These are phyloP conservation scores for Carapus acus DNA, from an alignment of 2,797 vertebrate species.

Conservation along the genomic window DNA sequence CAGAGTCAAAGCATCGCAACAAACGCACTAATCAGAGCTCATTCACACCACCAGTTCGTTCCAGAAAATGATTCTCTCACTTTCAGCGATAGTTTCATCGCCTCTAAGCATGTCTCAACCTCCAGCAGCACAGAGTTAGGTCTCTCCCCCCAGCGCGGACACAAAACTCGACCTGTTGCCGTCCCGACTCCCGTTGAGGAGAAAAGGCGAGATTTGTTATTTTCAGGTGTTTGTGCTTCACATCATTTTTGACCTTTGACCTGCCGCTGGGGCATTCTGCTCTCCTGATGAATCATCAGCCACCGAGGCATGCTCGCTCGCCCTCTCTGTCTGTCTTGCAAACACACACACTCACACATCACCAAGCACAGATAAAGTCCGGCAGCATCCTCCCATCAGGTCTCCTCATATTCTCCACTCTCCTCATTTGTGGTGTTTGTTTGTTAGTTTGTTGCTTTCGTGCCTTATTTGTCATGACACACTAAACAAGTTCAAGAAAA, in stretches of 20 bases:
- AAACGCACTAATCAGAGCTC: slow-evolving; percentile 41
- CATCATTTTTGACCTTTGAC: slow-evolving; percentile 32
- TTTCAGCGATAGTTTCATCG: slow-evolving; percentile 21
- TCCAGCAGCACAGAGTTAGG: too few species aligned
- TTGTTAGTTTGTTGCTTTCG: neutral
- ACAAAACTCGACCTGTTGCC: neutral
- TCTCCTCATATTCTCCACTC: neutral
- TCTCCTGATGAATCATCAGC: slow-evolving; percentile 17
- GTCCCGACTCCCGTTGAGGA: neutral
- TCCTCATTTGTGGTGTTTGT: neutral
- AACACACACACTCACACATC: neutral
- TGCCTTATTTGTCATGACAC: neutral
- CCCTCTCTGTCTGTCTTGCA: neutral
- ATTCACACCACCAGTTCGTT: slow-evolving; percentile 36
- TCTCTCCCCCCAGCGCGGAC: neutral
- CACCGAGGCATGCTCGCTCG: slow-evolving; percentile 9
- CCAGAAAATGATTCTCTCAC: slow-evolving; percentile 29
- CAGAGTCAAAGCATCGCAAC: slow-evolving; percentile 36
- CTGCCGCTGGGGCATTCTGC: slow-evolving; percentile 10
- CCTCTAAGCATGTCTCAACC: slow-evolving; percentile 5
- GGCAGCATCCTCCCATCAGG: neutral
- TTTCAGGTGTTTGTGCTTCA: slow-evolving; percentile 19
- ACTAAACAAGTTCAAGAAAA: neutral
- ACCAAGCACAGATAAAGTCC: neutral
- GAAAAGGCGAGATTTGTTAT: slow-evolving; percentile 26